These are phyloP conservation scores for Nettapus auritus DNA, from an alignment of 2,113 vertebrate genomes.

Conservation along the genomic window DNA sequence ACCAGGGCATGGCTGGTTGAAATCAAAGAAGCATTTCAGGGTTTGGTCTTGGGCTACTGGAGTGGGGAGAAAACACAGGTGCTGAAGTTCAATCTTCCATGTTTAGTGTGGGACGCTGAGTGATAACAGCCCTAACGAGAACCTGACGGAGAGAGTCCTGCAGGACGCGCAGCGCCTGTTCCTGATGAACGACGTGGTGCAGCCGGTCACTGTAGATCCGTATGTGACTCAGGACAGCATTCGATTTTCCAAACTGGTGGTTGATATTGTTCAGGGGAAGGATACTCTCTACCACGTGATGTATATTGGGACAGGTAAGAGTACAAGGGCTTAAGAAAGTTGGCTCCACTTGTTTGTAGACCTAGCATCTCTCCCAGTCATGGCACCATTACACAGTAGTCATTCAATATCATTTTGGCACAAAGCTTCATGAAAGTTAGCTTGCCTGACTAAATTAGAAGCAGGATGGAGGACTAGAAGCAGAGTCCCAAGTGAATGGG, in stretches of 20 bases:
- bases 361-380: rapidly evolving
- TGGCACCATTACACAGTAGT: neutral
- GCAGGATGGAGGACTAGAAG: neutral
- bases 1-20: neutral
- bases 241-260: slow-evolving; percentile 93
- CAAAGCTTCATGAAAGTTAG: neutral
- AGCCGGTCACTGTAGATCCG: slow-evolving; percentile 91
- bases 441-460: slow-evolving; percentile 28
- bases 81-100: neutral
- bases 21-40: neutral
- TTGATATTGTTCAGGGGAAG: slow-evolving; percentile 96
- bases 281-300: slow-evolving; percentile 96
- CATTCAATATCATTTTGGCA: neutral
- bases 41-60: neutral
- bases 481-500: neutral
- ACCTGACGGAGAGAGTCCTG: slow-evolving; percentile 94
- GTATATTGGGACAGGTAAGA: slow-evolving; percentile 95
- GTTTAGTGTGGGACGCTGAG: slow-evolving; percentile 90
- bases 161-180: slow-evolving; percentile 95
- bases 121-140: slow-evolving; percentile 90
- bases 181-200: slow-evolving; percentile 97
- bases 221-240: slow-evolving; percentile 94
- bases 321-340: neutral
- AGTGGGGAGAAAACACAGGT: neutral
- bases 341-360: neutral